These are phyloP conservation scores for Cisticola juncidis DNA, from an alignment of 2,113 vertebrate genomes.

Conservation along the genomic window DNA sequence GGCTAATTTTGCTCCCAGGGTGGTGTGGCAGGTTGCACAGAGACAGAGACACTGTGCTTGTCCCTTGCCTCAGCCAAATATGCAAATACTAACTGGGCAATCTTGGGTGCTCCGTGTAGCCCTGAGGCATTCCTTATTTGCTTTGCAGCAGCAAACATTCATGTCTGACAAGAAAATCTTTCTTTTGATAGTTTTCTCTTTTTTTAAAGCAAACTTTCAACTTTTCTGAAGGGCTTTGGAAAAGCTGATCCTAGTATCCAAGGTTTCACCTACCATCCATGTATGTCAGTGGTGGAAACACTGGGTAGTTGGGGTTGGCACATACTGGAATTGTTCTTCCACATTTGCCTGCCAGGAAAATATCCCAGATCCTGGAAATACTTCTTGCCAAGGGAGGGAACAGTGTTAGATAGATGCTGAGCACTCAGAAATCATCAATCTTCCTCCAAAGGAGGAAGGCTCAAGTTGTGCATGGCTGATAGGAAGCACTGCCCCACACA, in stretches of 20 bases:
- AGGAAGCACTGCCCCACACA: rapidly evolving
- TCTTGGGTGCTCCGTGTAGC: rapidly evolving
- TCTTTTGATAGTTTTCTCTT: neutral
- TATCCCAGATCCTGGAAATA: neutral
- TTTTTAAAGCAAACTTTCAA: neutral
- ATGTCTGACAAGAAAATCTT: neutral
- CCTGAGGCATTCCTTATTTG: neutral
- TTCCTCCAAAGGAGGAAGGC: neutral
- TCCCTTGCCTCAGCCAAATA: neutral
- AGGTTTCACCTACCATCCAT: neutral
- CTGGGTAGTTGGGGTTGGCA: neutral
- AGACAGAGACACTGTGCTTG: neutral
- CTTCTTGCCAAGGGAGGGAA: neutral
- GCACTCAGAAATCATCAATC: neutral
- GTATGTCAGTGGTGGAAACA: neutral
- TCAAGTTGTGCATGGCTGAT: neutral
- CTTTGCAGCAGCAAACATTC: neutral
- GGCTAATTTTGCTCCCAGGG: neutral
- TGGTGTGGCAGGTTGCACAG: neutral
- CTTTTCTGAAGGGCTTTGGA: neutral
- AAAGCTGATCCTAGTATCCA: neutral
- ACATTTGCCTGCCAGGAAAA: neutral
- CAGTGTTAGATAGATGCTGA: neutral
- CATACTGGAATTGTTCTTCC: neutral
- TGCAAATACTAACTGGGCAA: neutral